Percentiles rank a stretch among this genome's conserved stretches.
These are phyloP conservation scores for Theristicus caerulescens DNA, from an alignment of 2,113 vertebrate species.

Conservation along the genomic window DNA sequence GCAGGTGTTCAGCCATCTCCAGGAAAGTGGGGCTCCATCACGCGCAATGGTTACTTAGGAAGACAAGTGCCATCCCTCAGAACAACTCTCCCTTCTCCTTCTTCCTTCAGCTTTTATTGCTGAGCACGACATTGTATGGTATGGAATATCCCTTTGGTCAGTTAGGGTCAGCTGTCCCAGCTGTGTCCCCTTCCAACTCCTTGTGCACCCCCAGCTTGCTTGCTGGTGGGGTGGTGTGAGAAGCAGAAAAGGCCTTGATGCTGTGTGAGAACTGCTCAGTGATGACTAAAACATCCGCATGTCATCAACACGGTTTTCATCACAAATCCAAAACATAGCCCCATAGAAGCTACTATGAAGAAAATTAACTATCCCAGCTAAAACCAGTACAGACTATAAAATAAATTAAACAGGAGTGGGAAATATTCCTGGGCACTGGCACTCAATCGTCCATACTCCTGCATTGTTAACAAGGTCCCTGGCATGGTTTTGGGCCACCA, in stretches of 20 bases:
- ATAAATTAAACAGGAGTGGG: background rate
- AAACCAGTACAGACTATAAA: background rate
- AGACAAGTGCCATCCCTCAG: accelerated
- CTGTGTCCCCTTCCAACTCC: background rate
- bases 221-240: background rate
- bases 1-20: background rate
- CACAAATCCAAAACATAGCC: background rate
- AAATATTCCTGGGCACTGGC: background rate
- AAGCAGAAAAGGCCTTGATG: background rate
- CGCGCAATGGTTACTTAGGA: background rate
- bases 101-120: background rate
- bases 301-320: background rate
- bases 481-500: background rate
- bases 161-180: background rate
- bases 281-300: background rate
- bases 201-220: background rate
- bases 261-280: background rate
- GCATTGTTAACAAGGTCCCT: background rate
- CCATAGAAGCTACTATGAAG: background rate
- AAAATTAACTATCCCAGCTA: background rate
- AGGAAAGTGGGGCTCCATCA: background rate
- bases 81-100: background rate
- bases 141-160: background rate
- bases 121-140: background rate
- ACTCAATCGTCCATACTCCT: background rate